A percentile compares a stretch with the other conserved stretches of the same genome.
phyloP scores from a whole-genome alignment of 2,113 vertebrate genomes.

The Scalopus aquaticus region DNA sequence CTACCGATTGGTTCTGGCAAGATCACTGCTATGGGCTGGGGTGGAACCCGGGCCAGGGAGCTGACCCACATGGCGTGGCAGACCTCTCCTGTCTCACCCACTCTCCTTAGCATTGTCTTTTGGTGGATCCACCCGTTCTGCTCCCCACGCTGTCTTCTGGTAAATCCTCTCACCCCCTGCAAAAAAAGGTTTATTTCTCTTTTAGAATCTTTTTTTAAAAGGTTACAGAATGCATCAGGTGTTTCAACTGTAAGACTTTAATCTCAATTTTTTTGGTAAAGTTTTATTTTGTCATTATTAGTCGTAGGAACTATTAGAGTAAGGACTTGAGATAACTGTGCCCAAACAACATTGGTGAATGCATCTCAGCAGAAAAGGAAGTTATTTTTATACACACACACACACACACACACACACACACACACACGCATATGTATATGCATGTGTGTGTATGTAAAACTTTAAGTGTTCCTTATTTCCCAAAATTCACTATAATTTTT shows the following conservation, averaged over 20 bases:
- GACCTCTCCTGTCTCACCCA: no score
- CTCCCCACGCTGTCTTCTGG: no score
- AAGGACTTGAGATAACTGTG: background rate
- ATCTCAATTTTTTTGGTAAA: background rate
- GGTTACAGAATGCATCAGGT: background rate
- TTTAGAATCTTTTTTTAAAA: background rate
- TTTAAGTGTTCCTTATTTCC: background rate
- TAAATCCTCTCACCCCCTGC: no score
- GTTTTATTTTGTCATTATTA: background rate
- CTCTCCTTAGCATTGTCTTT: no score
- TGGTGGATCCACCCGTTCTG: no score
- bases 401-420: background rate
- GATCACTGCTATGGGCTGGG: no score
- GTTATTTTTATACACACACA: background rate
- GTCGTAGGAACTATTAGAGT: background rate
- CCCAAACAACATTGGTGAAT: background rate
- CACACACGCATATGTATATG: no score
- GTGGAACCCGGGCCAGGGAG: no score
- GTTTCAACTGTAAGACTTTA: background rate
- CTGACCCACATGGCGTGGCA: no score
- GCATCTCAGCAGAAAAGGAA: background rate
- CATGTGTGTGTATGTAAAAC: background rate
- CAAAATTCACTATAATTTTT: background rate
- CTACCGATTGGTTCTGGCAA: no score
- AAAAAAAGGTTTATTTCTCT: slow-evolving; percentile 22